These are phyloP conservation scores for Tubulanus polymorphus DNA, from an alignment of 2,888 invertebrate species.

Conservation along the genomic window DNA sequence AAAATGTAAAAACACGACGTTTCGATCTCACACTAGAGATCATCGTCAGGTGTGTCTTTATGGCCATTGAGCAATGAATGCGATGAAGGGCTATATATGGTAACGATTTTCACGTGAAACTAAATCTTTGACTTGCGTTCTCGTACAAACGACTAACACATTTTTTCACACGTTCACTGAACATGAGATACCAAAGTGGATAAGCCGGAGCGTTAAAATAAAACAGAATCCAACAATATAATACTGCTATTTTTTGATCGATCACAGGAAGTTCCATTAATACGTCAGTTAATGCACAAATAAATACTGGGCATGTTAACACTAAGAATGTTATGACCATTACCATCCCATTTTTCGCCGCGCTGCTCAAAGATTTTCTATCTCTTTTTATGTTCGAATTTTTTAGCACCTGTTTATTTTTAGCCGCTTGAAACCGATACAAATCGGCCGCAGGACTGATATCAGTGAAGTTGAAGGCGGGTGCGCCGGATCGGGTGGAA, in stretches of 20 bases:
- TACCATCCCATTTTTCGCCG: slow-evolving; percentile 42
- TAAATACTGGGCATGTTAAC: slow-evolving; percentile 37
- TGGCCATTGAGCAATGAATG: no score
- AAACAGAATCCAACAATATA: slow-evolving; percentile 34
- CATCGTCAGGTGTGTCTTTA: no score
- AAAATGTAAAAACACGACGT: no score
- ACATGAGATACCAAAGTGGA: slow-evolving; percentile 45
- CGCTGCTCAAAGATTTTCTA: slow-evolving; percentile 33
- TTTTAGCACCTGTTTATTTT: slow-evolving; percentile 29
- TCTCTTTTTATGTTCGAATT: slow-evolving; percentile 35
- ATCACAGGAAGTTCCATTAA: background rate
- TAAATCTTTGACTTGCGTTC: no score
- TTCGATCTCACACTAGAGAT: no score
- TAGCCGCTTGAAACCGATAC: slow-evolving; percentile 33
- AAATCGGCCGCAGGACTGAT: slow-evolving; percentile 40
- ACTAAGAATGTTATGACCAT: slow-evolving; percentile 38
- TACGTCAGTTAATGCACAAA: slow-evolving; percentile 33
- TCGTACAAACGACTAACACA: slow-evolving; percentile 33
- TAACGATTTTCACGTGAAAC: no score
- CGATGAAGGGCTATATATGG: no score
- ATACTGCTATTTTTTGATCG: slow-evolving; percentile 24
- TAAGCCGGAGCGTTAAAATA: slow-evolving; percentile 41
- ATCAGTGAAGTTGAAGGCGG: slow-evolving; percentile 39
- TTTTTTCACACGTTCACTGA: slow-evolving; percentile 39
- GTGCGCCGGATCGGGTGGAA: slow-evolving; percentile 23